These are phyloP conservation scores for Eupeodes luniger DNA, from an alignment of 2,888 invertebrate species.

Conservation along the genomic window DNA sequence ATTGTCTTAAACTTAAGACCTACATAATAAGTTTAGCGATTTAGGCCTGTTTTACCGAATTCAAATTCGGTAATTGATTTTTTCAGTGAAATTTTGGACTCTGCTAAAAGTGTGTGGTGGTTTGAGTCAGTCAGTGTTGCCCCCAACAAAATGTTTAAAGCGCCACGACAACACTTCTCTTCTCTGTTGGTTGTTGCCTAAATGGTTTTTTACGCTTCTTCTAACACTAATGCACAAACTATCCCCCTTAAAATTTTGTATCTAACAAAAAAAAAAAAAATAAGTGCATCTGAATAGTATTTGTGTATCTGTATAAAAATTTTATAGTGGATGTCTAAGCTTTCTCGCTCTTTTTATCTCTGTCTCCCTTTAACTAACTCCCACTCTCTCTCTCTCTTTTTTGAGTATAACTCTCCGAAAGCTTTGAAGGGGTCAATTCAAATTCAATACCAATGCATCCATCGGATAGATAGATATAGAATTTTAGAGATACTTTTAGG, in stretches of 20 bases:
- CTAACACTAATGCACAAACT: slow-evolving; percentile 37
- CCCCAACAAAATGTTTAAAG: neutral
- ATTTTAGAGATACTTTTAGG: slow-evolving; percentile 37
- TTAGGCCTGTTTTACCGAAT: neutral
- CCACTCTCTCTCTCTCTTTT: slow-evolving; percentile 18
- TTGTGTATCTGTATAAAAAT: neutral
- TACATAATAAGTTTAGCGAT: too few relatives aligned
- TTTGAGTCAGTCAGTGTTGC: neutral
- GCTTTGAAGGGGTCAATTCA: slow-evolving; percentile 70
- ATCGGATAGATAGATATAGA: neutral
- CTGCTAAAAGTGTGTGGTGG: neutral
- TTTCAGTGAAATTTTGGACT: neutral
- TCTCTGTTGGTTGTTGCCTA: neutral
- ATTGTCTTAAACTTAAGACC: too few relatives aligned
- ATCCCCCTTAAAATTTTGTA: neutral
- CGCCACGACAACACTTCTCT: slow-evolving; percentile 45
- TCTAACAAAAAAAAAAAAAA: slow-evolving; percentile 12
- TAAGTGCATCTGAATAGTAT: slow-evolving; percentile 14
- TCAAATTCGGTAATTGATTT: neutral
- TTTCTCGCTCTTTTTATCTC: neutral
- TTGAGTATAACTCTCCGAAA: slow-evolving; percentile 23
- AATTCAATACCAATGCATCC: slow-evolving; percentile 43
- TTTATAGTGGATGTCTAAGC: slow-evolving; percentile 28
- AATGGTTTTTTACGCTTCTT: slow-evolving; percentile 21
- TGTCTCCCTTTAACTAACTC: slow-evolving; percentile 5